A percentile compares a stretch with the other conserved stretches of the same genome.
These are phyloP conservation scores for Brachionus paranguensis DNA, from an alignment of 1,140 invertebrate species.

Conservation along the genomic window DNA sequence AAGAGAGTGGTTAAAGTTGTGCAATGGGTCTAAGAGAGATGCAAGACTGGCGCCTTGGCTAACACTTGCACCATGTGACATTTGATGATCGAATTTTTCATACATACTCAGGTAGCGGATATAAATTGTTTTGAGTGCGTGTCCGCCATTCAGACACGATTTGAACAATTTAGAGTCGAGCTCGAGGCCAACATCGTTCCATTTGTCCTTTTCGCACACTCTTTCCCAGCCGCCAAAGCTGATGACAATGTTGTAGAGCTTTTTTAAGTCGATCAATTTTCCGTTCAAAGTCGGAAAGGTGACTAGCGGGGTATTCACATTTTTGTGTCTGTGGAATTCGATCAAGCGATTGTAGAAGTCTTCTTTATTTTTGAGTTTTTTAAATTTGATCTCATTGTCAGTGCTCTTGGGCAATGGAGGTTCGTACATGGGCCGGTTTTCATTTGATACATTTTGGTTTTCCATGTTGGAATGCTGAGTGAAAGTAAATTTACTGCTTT, in stretches of 20 bases:
- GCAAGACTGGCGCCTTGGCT: background rate
- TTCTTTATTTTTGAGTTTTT: conserved; percentile 11
- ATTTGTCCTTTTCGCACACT: conserved; percentile 74
- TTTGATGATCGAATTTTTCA: conserved; percentile 21
- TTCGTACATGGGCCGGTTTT: background rate
- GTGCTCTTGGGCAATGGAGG: background rate
- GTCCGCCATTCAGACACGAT: conserved; percentile 75
- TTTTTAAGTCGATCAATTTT: conserved; percentile 79
- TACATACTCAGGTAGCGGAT: conserved; percentile 63
- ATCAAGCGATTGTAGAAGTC: conserved; percentile 16
- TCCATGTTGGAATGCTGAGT: background rate
- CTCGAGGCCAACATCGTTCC: conserved; percentile 68
- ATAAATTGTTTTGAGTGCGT: conserved; percentile 80
- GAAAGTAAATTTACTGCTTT: background rate
- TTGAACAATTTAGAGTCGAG: conserved; percentile 67
- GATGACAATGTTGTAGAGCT: conserved; percentile 81
- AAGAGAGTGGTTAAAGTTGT: conserved; percentile 3
- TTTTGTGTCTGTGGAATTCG: conserved; percentile 24
- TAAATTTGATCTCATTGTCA: conserved; percentile 6
- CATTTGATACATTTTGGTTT: background rate
- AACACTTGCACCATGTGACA: background rate
- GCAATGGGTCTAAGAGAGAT: background rate
- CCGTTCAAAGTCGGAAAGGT: conserved; percentile 74
- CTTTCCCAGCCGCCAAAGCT: conserved; percentile 82
- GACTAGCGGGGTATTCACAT: conserved; percentile 68